A percentile compares a stretch with the other conserved stretches of the same genome.
Evolutionary conservation across 2,797 vertebrate species (phyloP).

Genomic region (Vespertilio murinus): DNA sequence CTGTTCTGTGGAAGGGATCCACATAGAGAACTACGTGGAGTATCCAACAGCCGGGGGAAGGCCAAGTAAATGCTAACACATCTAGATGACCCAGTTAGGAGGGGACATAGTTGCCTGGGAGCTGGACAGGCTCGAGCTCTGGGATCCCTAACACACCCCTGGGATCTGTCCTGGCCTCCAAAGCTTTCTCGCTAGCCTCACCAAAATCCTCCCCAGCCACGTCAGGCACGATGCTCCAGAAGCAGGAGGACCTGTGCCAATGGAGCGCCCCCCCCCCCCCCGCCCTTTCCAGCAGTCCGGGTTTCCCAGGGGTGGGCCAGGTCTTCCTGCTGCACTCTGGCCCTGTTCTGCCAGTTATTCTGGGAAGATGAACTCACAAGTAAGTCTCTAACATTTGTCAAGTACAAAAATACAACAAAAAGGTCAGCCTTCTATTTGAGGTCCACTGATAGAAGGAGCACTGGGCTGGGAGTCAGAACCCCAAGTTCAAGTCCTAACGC

Average conservation of each 20-base stretch:
- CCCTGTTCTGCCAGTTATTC: neutral
- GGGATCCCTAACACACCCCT: neutral
- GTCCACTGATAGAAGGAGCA: neutral
- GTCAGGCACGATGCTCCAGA: fast-evolving
- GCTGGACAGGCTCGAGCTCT: neutral
- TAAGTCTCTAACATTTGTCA: neutral
- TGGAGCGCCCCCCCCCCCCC: fast-evolving
- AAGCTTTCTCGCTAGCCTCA: neutral
- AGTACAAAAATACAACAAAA: conserved; percentile 41
- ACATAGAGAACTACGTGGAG: fast-evolving
- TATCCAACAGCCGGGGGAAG: neutral
- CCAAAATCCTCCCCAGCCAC: neutral
- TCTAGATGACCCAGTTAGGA: neutral
- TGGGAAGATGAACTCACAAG: conserved; percentile 23
- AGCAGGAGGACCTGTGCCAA: neutral
- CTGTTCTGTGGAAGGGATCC: neutral
- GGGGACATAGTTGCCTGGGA: neutral
- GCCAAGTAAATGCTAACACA: neutral
- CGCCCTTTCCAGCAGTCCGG: neutral
- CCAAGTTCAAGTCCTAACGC: neutral
- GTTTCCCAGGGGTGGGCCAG: neutral
- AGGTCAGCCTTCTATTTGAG: conserved; percentile 52
- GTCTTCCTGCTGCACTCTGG: neutral
- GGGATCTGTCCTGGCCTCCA: neutral
- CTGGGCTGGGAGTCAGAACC: neutral